phyloP scores from a whole-genome alignment of 2,113 vertebrate species.

The Phyllostomus hastatus region DNA sequence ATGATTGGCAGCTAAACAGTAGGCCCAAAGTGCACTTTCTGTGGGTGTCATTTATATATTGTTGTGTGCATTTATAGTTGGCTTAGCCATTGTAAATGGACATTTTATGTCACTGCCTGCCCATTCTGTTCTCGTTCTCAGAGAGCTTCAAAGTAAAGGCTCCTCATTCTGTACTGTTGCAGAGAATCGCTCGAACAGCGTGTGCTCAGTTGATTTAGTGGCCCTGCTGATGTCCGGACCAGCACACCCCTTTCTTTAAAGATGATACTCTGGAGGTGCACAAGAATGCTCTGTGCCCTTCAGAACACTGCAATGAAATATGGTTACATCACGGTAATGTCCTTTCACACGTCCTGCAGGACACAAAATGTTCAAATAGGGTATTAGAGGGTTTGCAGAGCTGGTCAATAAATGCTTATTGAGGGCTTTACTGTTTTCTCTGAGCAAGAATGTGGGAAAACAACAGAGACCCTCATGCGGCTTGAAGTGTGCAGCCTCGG shows the following conservation, averaged over 20 bases:
- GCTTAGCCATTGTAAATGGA: neutral
- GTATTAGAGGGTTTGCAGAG: neutral
- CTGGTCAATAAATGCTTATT: neutral
- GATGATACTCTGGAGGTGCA: neutral
- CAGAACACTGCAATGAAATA: neutral
- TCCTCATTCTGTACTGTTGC: neutral
- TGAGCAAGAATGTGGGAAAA: neutral
- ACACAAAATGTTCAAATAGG: neutral
- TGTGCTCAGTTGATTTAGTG: neutral
- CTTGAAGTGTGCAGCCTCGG: too few species aligned
- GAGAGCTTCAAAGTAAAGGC: neutral
- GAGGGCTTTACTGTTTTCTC: neutral
- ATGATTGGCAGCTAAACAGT: neutral
- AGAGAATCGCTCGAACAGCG: neutral
- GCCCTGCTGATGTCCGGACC: neutral
- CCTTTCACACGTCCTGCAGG: neutral
- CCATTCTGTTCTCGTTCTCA: neutral
- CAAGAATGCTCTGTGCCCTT: neutral
- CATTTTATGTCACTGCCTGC: neutral
- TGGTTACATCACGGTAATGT: neutral
- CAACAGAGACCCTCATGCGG: accelerated
- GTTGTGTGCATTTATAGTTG: neutral
- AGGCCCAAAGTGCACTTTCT: neutral
- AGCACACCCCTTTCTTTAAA: neutral
- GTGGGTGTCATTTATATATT: neutral